Conservation (phyloP, 2,113 vertebrate species). For the Sitta europaea region DNA sequence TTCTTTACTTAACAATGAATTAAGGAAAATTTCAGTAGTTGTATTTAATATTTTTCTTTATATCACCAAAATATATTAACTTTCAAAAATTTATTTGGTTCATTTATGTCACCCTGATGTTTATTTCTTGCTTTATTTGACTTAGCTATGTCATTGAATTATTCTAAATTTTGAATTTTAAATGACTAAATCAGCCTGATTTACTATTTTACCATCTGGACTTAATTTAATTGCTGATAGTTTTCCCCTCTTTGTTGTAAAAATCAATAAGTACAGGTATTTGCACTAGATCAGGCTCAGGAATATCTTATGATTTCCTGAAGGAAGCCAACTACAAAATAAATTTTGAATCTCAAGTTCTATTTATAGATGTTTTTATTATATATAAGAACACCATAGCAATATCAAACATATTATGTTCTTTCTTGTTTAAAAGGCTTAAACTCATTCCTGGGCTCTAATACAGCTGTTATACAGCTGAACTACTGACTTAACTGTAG, state of each 20-base stretch:
- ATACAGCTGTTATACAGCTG: background rate
- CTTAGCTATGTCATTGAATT: background rate
- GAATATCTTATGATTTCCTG: background rate
- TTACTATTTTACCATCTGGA: background rate
- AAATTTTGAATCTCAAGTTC: background rate
- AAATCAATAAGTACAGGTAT: background rate
- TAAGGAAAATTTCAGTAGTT: background rate
- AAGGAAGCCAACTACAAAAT: background rate
- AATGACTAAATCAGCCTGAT: background rate
- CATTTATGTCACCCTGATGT: background rate
- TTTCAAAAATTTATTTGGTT: background rate
- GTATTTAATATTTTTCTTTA: background rate
- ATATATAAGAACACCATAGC: background rate
- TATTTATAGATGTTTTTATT: background rate
- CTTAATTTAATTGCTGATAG: background rate
- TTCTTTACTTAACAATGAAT: background rate
- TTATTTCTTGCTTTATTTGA: conserved; percentile 13
- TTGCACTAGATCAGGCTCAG: background rate
- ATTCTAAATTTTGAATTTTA: background rate
- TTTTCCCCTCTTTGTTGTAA: background rate
- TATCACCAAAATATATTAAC: background rate
- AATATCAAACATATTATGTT: background rate
- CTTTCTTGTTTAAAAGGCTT: background rate
- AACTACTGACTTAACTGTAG: background rate
- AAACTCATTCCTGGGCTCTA: background rate